Conservation (phyloP, 2,888 invertebrate species). For the Perdita meconis region DNA sequence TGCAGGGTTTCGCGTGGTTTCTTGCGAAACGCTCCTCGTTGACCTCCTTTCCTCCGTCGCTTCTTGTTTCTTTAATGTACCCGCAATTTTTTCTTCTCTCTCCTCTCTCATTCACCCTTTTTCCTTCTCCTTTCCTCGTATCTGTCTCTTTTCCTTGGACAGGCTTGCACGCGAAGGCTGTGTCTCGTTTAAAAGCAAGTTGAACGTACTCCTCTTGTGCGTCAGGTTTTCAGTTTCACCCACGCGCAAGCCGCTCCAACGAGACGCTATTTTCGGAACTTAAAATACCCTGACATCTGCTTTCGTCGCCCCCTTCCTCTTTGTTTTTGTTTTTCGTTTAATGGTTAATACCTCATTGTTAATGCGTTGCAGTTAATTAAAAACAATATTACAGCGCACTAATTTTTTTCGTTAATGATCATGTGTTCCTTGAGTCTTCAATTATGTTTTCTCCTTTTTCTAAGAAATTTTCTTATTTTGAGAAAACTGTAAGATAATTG, state of each 20-base stretch:
- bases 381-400: no score
- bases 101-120: background rate
- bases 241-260: slow-evolving; percentile 24
- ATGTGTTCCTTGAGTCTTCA: no score
- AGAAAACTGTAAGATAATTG: no score
- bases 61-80: slow-evolving; percentile 46
- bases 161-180: slow-evolving; percentile 19
- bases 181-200: slow-evolving; percentile 64
- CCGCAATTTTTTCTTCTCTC: slow-evolving; percentile 28
- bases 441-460: no score
- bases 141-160: background rate
- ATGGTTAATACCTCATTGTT: no score
- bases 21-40: slow-evolving; percentile 56
- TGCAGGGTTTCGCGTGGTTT: slow-evolving; percentile 23
- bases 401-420: no score
- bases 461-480: no score
- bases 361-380: no score
- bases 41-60: slow-evolving; percentile 56
- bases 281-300: slow-evolving; percentile 29
- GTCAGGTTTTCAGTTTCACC: slow-evolving; percentile 35
- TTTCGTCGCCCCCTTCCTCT: background rate
- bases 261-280: slow-evolving; percentile 41
- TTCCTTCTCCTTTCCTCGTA: background rate
- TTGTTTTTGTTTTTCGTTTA: background rate
- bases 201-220: slow-evolving; percentile 53